Evolutionary conservation across 1,140 invertebrate genomes (phyloP), one percentile per base, ranked within the genome.

Genomic region (Epicauta chinensis): DNA sequence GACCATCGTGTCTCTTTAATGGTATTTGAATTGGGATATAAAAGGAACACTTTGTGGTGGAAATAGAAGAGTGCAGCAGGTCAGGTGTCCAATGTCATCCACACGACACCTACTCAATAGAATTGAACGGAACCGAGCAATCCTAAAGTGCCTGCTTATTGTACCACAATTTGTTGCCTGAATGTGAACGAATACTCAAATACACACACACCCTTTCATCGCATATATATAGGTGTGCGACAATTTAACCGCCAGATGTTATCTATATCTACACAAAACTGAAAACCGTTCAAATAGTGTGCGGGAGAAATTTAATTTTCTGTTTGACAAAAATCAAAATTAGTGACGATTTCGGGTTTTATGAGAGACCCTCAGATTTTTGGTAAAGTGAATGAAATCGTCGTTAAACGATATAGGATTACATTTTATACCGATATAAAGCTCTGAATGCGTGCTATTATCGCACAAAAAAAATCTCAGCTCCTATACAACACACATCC

Each of bases 341-440:
- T n/a, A n/a, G n/a, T n/a, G n/a, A n/a, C n/a, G n/a, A 23, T 23
- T 23, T 23, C 23, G 23, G 23, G 23, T n/a, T n/a, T n/a, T n/a
- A n/a, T n/a, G n/a, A n/a, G n/a, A n/a, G n/a, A n/a, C n/a, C n/a
- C n/a, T n/a, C n/a, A n/a, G n/a, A n/a, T 62, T 49, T 37, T 29
- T 35, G 49, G 51, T 50, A 34, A 17, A 17, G 14, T 29, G 42
- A 35, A 42, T 50, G 40, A 50, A 50, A 50, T 44, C 55, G 50
- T 58, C 60, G 60, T 60, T 62, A 59, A 58, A 52, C 44, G 56
- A 60, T 64, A 64, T 64, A 64, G 60, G 60, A 62, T 64, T 64
- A 64, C 62, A 62, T 53, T 7, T 56, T 58, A 59, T 64, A 59
- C 56, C 42, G 47, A 55, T 58, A 62, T 62, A 64, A 64, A 64